These are phyloP conservation scores for Chalcosyrphus nemorum DNA, from an alignment of 2,888 invertebrate genomes.

Conservation along the genomic window DNA sequence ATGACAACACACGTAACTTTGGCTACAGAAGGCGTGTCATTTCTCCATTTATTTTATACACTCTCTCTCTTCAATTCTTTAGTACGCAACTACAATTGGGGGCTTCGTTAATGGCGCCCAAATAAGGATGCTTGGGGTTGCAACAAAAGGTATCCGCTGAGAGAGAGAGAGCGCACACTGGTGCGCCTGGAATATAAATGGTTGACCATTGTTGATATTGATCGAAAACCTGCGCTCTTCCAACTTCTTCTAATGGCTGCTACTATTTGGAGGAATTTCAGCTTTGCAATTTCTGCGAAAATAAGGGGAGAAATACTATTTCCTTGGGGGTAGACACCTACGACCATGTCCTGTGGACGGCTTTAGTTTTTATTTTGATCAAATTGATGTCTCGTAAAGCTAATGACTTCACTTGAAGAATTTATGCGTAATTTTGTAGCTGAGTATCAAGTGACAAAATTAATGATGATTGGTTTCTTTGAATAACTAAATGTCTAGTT, in stretches of 20 bases:
- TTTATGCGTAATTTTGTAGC: neutral
- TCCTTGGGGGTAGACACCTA: neutral
- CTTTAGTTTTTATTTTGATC: neutral
- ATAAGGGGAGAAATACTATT: neutral
- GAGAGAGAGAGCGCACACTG: neutral
- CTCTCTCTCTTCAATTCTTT: conserved; percentile 19
- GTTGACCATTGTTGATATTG: conserved; percentile 55
- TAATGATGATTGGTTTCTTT: neutral
- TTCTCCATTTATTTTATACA: conserved; percentile 22
- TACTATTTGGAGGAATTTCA: neutral
- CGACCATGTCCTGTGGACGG: neutral
- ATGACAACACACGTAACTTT: conserved; percentile 46
- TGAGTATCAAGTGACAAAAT: neutral
- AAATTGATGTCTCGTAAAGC: neutral
- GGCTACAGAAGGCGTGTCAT: conserved; percentile 61
- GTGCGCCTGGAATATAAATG: conserved; percentile 47
- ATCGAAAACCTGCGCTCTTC: conserved; percentile 62
- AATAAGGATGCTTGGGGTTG: conserved; percentile 68
- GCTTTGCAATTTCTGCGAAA: neutral
- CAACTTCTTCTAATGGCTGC: conserved; percentile 34
- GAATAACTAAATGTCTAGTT: neutral
- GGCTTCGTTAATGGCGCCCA: conserved; percentile 53
- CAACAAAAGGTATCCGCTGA: neutral
- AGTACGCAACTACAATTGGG: conserved; percentile 66
- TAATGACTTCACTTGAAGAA: neutral